phyloP scores from a whole-genome alignment of 1,140 invertebrate genomes.

The Liolophura sinensis region DNA sequence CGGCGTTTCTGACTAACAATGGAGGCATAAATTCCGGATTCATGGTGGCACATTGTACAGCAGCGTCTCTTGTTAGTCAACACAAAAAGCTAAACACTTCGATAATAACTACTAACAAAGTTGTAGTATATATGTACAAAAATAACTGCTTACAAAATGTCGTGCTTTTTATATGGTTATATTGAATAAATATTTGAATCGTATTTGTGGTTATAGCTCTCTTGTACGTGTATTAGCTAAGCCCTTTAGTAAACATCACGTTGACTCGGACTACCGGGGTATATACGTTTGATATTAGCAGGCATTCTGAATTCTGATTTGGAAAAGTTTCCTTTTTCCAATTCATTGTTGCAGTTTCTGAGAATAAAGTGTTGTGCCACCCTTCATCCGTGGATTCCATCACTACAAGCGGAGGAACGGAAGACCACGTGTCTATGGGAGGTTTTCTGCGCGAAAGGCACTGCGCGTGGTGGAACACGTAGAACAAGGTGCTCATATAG shows the following conservation, averaged over 20 bases:
- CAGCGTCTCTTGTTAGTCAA: slow-evolving; percentile 67
- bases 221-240: too few species aligned
- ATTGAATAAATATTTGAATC: too few species aligned
- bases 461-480: slow-evolving; percentile 71
- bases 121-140: not conserved
- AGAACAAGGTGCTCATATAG: slow-evolving; percentile 58
- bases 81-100: not conserved
- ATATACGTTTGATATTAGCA: not conserved
- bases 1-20: slow-evolving; percentile 72
- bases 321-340: not conserved
- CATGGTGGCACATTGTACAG: slow-evolving; percentile 77
- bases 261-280: too few species aligned
- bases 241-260: too few species aligned
- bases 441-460: slow-evolving; percentile 73
- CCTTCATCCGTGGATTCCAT: slow-evolving; percentile 74
- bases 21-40: slow-evolving; percentile 78
- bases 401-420: slow-evolving; percentile 75
- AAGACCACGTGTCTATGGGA: slow-evolving; percentile 77
- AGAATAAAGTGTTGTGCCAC: slow-evolving; percentile 78
- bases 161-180: too few species aligned
- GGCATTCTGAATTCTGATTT: not conserved
- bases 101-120: not conserved
- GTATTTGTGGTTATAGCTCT: too few species aligned
- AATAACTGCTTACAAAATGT: too few species aligned
- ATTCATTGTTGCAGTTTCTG: slow-evolving; percentile 52